A percentile compares a stretch with the other conserved stretches of the same genome.
phyloP scores from a whole-genome alignment of 2,113 vertebrate species.

The Elaphurus davidianus region DNA sequence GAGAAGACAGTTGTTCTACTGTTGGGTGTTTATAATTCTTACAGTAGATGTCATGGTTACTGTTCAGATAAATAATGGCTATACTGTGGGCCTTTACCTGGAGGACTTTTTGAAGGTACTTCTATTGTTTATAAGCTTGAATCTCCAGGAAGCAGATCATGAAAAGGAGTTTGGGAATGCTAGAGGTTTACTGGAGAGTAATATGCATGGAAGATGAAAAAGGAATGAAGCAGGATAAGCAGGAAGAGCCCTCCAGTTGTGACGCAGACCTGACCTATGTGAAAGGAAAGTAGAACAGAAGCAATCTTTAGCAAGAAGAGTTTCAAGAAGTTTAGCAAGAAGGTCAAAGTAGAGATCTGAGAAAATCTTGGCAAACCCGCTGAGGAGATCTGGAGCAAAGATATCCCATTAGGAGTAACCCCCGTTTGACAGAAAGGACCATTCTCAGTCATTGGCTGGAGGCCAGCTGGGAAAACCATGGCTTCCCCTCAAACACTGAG shows the following conservation, averaged over 20 bases:
- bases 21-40: not conserved
- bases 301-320: not conserved
- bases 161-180: not conserved
- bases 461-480: not conserved
- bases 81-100: not conserved
- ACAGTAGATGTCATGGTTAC: not conserved
- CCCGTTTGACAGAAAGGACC: not conserved
- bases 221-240: not conserved
- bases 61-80: not conserved
- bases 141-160: not conserved
- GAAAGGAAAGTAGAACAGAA: not conserved
- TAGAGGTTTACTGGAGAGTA: not conserved
- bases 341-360: not conserved
- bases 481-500: not conserved
- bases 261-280: not conserved
- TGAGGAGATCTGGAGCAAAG: not conserved
- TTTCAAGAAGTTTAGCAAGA: not conserved
- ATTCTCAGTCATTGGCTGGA: not conserved
- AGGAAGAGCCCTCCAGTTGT: not conserved
- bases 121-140: not conserved
- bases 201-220: not conserved
- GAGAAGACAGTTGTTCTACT: not conserved
- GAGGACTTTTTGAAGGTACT: not conserved
- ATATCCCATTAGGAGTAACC: not conserved
- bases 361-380: not conserved